These are phyloP conservation scores for Pseudochirops corinnae DNA, from an alignment of 2,797 vertebrate genomes.

Conservation along the genomic window DNA sequence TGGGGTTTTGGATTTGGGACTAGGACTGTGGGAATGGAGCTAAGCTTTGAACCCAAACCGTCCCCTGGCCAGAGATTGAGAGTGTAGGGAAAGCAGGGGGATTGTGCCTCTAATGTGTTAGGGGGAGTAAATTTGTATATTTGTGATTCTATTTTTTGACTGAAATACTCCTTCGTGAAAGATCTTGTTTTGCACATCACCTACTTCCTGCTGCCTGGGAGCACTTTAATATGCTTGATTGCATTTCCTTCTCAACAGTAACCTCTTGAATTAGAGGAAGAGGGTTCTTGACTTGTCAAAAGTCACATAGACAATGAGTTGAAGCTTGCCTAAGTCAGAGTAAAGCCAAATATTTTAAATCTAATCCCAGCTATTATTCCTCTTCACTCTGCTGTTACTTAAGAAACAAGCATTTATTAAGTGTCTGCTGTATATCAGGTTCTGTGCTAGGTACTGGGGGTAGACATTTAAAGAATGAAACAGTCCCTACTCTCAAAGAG, in stretches of 20 bases:
- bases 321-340: not conserved
- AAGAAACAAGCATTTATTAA: not conserved
- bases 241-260: not conserved
- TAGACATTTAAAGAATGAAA: not conserved
- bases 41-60: not conserved
- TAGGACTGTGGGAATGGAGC: not conserved
- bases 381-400: not conserved
- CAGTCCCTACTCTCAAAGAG: not conserved
- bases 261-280: not conserved
- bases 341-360: not conserved
- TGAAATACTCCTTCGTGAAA: not conserved
- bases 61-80: too few relatives aligned
- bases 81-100: not conserved
- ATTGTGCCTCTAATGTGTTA: too few relatives aligned
- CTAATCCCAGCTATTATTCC: not conserved
- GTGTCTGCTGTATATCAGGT: not conserved
- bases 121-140: not conserved
- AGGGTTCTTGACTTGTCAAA: not conserved
- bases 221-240: not conserved
- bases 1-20: not conserved
- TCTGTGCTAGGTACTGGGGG: not conserved
- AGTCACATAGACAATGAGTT: not conserved
- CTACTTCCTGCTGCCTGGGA: not conserved
- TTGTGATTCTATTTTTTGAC: not conserved
- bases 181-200: not conserved